Evolutionary conservation across 1,140 invertebrate species (phyloP), one percentile per base, ranked within the genome.

Genomic region (Drosophila seguyi): DNA sequence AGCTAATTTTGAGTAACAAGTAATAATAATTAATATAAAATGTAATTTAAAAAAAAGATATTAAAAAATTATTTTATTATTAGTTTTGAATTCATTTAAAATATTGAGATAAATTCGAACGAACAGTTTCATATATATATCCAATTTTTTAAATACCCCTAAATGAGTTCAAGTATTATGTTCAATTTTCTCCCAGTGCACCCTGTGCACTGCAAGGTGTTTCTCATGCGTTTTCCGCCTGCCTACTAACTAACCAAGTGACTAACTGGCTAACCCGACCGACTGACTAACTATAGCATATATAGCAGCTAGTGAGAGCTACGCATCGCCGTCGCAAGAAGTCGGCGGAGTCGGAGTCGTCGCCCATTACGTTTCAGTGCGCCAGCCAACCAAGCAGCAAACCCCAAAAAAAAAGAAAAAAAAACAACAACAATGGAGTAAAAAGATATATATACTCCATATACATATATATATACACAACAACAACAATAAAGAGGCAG

Each of bases 311-410:
- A 25, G 48, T 61, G 39, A 63, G 61, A 67, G 68, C 73, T 60
- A 76, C 74, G 75, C 75, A 76, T 68, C 41, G 58, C 16, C 59
- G 57, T 47, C 29, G 41, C 67, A 58, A 75, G 57, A 57, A 86
- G 82, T 78, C 73, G 79, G 25, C n/a, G n/a, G n/a, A n/a, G n/a
- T n/a, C n/a, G 25, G 79, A 75, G 82, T 85, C 78, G 78, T 85
- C 78, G 78, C 86, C 74, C 84, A 88, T 87, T 87, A 87, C 83
- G 84, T 88, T 88, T 88, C 79, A 87, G 84, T 86, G 85, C 84
- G 73, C 69, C 66, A 84, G 48, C 85, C 85, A 90, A 90, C 85
- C 85, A 90, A 90, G 77, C 85, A 88, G 81, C 76, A 83, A 86
- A 74, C 73, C 82, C 67, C 55, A 41, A 73, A 71, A 68, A 75